A percentile compares a stretch with the other conserved stretches of the same genome.
Conservation (phyloP, 2,797 vertebrate species). For the Hippopotamyrus pictus region DNA sequence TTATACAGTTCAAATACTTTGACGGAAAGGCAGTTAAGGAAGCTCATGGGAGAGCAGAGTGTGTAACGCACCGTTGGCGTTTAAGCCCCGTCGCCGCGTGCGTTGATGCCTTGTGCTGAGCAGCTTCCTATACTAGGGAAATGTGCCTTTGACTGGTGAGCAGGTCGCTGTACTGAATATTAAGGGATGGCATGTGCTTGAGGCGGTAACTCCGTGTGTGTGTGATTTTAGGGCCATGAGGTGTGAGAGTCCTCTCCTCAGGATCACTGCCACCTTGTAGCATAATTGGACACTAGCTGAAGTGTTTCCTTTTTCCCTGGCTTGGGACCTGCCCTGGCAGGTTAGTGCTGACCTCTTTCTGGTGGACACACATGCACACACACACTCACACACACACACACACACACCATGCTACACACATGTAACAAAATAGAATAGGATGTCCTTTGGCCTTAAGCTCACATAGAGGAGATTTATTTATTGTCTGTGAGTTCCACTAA, state of each 20-base stretch:
- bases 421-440: background rate
- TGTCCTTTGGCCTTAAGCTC: background rate
- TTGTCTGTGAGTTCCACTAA: background rate
- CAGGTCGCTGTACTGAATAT: background rate
- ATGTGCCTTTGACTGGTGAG: background rate
- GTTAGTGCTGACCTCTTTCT: constrained; percentile 44
- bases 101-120: background rate
- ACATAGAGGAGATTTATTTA: background rate
- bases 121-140: background rate
- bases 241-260: constrained; percentile 89
- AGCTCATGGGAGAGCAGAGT: background rate
- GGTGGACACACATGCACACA: background rate
- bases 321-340: constrained; percentile 75
- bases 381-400: background rate
- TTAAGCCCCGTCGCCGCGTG: background rate
- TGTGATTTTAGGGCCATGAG: constrained; percentile 63
- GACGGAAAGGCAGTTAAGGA: background rate
- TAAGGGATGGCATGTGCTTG: background rate
- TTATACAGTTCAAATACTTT: background rate
- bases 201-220: background rate
- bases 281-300: constrained; percentile 82
- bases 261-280: constrained; percentile 83
- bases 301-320: constrained; percentile 80
- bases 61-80: background rate
- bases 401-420: background rate